phyloP scores from a whole-genome alignment of 2,797 vertebrate species.

The Argentina silus region DNA sequence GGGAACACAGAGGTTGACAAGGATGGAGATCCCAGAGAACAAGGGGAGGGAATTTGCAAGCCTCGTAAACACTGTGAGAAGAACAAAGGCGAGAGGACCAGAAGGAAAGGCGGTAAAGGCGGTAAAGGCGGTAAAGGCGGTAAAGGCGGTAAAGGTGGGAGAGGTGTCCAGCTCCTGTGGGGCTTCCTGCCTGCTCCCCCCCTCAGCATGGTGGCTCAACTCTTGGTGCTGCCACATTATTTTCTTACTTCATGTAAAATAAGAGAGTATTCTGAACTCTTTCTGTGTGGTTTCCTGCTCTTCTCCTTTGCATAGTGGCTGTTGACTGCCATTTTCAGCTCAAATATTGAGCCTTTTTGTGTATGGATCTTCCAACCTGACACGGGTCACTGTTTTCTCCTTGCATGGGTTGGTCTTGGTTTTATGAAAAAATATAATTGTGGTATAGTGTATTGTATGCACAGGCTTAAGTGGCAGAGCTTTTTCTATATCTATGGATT shows the following conservation, averaged over 20 bases:
- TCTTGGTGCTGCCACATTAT: too few species aligned
- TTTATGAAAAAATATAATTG: neutral
- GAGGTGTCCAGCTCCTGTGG: neutral
- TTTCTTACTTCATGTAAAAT: too few species aligned
- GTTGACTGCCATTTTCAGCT: neutral
- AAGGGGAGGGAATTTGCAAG: slow-evolving; percentile 31
- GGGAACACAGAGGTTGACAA: slow-evolving; percentile 45
- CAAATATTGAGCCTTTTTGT: neutral
- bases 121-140: slow-evolving; percentile 27
- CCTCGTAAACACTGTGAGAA: slow-evolving; percentile 39
- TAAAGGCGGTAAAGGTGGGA: too few species aligned
- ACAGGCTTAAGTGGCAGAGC: too few species aligned
- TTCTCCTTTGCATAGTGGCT: neutral
- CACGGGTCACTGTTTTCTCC: neutral
- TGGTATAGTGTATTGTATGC: too few species aligned
- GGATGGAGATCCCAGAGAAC: slow-evolving; percentile 41
- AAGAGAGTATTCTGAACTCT: too few species aligned
- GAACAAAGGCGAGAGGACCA: slow-evolving; percentile 37
- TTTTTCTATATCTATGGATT: too few species aligned
- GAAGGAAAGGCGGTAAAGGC: slow-evolving; percentile 26
- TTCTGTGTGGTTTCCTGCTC: slow-evolving; percentile 5
- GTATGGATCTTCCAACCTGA: neutral
- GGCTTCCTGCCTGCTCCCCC: too few species aligned
- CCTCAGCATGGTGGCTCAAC: too few species aligned
- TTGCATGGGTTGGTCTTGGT: neutral